Conservation (phyloP, 2,888 invertebrate genomes). For the Megamerina dolium region DNA sequence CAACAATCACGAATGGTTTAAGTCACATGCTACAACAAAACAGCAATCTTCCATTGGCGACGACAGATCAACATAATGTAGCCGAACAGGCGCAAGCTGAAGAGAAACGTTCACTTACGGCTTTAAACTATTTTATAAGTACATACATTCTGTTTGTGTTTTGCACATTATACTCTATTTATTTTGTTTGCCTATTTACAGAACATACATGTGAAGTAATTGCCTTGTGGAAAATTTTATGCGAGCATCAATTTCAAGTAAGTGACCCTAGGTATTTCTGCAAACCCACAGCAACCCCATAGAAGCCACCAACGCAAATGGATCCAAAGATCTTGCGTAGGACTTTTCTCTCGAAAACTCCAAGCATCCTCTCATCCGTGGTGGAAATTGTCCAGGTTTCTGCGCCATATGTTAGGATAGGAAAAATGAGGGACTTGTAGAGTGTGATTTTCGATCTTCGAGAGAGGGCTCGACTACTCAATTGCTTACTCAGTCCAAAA, state of each 20-base stretch:
- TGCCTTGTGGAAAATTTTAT: conserved; percentile 86
- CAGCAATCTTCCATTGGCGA: conserved; percentile 22
- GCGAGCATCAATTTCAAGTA: conserved; percentile 85
- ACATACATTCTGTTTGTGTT: conserved; percentile 29
- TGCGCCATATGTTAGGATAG: too few relatives aligned
- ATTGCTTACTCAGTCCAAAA: too few relatives aligned
- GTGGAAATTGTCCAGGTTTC: too few relatives aligned
- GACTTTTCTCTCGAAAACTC: too few relatives aligned
- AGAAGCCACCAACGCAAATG: too few relatives aligned
- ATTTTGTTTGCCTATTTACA: conserved; percentile 16
- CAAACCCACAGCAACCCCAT: too few relatives aligned
- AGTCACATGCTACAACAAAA: conserved; percentile 28
- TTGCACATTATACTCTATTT: not conserved
- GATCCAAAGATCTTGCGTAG: too few relatives aligned
- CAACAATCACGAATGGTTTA: conserved; percentile 31
- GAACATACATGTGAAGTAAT: conserved; percentile 82
- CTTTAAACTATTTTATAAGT: conserved; percentile 66
- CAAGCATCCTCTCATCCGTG: too few relatives aligned
- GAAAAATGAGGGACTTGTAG: too few relatives aligned
- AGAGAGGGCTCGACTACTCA: too few relatives aligned
- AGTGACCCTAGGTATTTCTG: too few relatives aligned
- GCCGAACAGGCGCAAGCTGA: conserved; percentile 54
- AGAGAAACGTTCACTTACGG: conserved; percentile 72
- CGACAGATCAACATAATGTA: conserved; percentile 42
- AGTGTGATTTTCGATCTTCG: too few relatives aligned